These are phyloP conservation scores for Rosalia funebris DNA, from an alignment of 2,888 invertebrate species.

Conservation along the genomic window DNA sequence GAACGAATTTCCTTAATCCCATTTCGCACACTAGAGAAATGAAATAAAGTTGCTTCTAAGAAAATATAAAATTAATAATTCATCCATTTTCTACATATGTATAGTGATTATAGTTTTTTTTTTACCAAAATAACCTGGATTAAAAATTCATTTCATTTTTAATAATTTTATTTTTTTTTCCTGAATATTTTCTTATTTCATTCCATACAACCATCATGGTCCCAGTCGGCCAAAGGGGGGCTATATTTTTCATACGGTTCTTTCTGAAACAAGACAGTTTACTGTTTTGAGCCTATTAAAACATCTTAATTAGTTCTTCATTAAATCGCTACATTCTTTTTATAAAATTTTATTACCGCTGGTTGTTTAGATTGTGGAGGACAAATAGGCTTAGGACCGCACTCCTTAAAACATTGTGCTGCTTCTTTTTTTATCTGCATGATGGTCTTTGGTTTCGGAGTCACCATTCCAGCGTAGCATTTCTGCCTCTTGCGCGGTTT, in stretches of 20 bases:
- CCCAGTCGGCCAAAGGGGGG: constrained; percentile 45
- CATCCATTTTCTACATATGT: background rate
- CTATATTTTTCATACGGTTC: background rate
- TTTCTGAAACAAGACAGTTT: background rate
- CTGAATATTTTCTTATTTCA: background rate
- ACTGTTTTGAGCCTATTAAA: background rate
- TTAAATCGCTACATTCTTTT: too few relatives aligned
- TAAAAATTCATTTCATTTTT: background rate
- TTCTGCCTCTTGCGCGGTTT: constrained; percentile 12
- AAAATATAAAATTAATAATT: background rate
- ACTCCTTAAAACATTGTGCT: constrained; percentile 25
- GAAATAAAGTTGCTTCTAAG: too few relatives aligned
- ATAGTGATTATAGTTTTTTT: background rate
- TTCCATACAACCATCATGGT: constrained; percentile 21
- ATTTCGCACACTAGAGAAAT: too few relatives aligned
- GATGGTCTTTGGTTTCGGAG: constrained; percentile 17
- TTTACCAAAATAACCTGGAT: background rate
- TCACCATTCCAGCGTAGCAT: constrained; percentile 38
- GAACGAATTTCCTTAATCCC: too few relatives aligned
- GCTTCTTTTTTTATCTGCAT: constrained; percentile 30
- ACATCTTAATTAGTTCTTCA: background rate
- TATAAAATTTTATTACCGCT: constrained; percentile 12
- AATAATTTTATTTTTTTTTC: background rate
- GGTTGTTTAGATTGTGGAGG: background rate
- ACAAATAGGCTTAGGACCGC: constrained; percentile 5